These are phyloP conservation scores for Aromia moschata DNA, from an alignment of 2,888 invertebrate genomes.

Conservation along the genomic window DNA sequence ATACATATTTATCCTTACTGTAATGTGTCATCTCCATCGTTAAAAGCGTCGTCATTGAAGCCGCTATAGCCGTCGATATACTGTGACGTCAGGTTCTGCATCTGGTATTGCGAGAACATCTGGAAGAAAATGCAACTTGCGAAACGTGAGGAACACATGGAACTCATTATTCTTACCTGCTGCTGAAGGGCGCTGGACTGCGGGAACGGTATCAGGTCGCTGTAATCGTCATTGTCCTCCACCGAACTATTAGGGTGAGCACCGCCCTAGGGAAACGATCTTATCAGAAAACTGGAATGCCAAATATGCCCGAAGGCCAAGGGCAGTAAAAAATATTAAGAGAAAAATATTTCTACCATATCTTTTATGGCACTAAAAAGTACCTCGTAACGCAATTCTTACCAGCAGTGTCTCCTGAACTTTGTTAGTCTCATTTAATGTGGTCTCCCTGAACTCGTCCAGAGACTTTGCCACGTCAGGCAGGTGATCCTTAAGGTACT, in stretches of 20 bases:
- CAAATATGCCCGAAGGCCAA: too few relatives aligned
- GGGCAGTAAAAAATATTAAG: too few relatives aligned
- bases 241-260: conserved; percentile 62
- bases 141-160: too few relatives aligned
- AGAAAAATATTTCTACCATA: too few relatives aligned
- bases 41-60: conserved; percentile 71
- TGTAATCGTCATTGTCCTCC: conserved; percentile 66
- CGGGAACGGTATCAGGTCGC: conserved; percentile 63
- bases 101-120: conserved; percentile 70
- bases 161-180: conserved; percentile 62
- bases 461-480: conserved; percentile 62
- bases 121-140: conserved; percentile 50
- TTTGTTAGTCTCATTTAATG: conserved; percentile 56
- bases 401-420: conserved; percentile 58
- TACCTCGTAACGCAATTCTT: too few relatives aligned
- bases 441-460: conserved; percentile 57
- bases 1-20: conserved; percentile 59
- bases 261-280: conserved; percentile 60
- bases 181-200: conserved; percentile 66
- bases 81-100: conserved; percentile 70
- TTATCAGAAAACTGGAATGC: too few relatives aligned
- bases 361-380: too few relatives aligned
- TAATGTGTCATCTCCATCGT: conserved; percentile 67
- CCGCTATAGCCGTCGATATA: conserved; percentile 70
- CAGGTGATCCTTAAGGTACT: conserved; percentile 66